Percentiles rank a stretch among this genome's conserved stretches.
These are phyloP conservation scores for Hydractinia symbiolongicarpus DNA, from an alignment of 30 jellyfish, hydroid and myxozoan species.

Conservation along the genomic window DNA sequence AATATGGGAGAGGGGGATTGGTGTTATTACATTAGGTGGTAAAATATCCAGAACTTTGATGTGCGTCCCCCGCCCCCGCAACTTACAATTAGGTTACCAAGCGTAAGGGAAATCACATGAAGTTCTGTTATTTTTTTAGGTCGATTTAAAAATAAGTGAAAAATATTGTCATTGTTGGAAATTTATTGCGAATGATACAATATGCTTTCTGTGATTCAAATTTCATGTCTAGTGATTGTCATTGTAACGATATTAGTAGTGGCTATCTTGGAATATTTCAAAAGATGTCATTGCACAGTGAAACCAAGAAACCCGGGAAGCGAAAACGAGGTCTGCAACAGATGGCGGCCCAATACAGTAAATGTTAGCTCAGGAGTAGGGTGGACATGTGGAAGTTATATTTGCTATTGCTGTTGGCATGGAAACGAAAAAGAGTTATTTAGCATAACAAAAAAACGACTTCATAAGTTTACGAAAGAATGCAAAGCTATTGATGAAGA, in stretches of 20 bases:
- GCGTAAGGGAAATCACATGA: too few species aligned
- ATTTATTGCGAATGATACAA: not conserved
- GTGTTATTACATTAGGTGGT: too few species aligned
- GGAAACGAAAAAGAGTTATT: not conserved
- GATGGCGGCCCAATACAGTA: not conserved
- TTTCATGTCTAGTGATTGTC: not conserved
- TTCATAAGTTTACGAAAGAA: not conserved
- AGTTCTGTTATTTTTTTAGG: too few species aligned
- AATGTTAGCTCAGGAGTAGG: constrained; percentile 19
- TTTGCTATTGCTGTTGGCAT: not conserved
- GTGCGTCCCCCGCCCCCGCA: too few species aligned
- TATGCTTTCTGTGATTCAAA: not conserved
- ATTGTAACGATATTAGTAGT: not conserved
- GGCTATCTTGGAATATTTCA: not conserved
- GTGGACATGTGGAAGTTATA: not conserved
- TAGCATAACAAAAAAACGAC: not conserved
- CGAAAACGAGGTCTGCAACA: not conserved
- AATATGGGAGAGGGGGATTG: too few species aligned
- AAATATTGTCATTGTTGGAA: too few species aligned
- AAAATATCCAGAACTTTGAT: too few species aligned
- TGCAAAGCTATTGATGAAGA: not conserved
- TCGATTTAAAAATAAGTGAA: too few species aligned
- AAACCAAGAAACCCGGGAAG: too few species aligned
- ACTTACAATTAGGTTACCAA: too few species aligned
- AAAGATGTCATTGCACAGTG: not conserved